Evolutionary conservation across 2,888 invertebrate genomes (phyloP), one percentile per base, ranked within the genome.

Genomic region (Leptinotarsa juncta): DNA sequence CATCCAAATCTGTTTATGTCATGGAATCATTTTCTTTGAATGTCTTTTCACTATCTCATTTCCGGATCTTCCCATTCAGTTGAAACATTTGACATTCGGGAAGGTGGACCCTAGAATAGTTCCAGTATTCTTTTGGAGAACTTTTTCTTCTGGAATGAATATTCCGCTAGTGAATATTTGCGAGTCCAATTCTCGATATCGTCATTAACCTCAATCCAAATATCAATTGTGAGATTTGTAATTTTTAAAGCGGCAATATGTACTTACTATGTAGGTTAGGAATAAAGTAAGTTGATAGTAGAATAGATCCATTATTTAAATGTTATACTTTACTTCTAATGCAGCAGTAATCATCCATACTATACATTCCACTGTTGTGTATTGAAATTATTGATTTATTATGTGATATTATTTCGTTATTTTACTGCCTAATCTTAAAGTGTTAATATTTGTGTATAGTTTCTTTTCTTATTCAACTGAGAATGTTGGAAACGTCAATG

Each of bases 41-140:
- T n/a, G 75, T 65, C 70, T 75, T 72, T 70, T 55, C 48, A 67
- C 70, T 70, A 66, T 73, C 70, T 70, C 67, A 70, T 71, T 71
- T 74, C 71, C 53, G 70, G 71, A 67, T 70, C 71, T 49, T 60
- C n/a, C 73, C 67, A 72, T 75, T 75, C 68, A 67, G 67, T 57
- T 57, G 55, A 67, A 67, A 70, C 75, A 57, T 57, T 57, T 57
- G 57, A 20, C 57, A 20, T 20, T 23, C 23, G 12, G 23, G 26
- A 26, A 26, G 5, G 5, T 26, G 26, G 1, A 4, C 4, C 5
- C 26, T 26, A 5, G 1, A 26, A 26, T 5, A 4, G 2, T 32
- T 32, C 32, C 32, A 7, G 32, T 2, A 10, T 7, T 10, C 32
- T 32, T 42, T 1, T 32, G 32, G 5, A 32, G 32, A 10, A 32